Evolutionary conservation across 2,797 vertebrate genomes (phyloP), one percentile per base, ranked within the genome.

Genomic region (Bryconaethiops microstoma): DNA sequence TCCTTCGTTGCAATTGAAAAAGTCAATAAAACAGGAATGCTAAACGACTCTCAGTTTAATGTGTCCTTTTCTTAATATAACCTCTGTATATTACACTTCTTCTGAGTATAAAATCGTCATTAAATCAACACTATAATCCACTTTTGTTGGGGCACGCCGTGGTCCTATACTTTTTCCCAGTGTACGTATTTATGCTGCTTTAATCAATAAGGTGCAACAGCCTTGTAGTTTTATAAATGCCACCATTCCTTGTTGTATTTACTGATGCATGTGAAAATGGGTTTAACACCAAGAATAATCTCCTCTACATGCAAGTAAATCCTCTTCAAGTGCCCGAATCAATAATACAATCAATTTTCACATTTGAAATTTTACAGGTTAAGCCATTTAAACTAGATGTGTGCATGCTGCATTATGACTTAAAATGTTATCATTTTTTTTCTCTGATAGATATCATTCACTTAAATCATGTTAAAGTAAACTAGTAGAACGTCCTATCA

Each of bases 181-280:
- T 12, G 16, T 19, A 55, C 19, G 50, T 55, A 42, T 74, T 60
- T 16, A 21, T 39, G 42, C 10, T 13, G 6, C 50, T 45, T 42
- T 65, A 55, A 73, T 79, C 70, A 35, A 73, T 55, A 7, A 73
- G 60, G n/a, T 73, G 23, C 62, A 72, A 64, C 23, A 21, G n/a
- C 71, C n/a, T 17, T 42, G 29, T 29, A 74, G 17, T 14, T 45
- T 7, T 42, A 23, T 54, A 74, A 67, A 74, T 45, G 50, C 21
- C 35, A 57, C 13, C 17, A 14, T 68, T 68, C 23, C 54, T 73
- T 74, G 54, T 80, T 67, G 23, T 23, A 59, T 7, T 59, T 63
- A 21, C 50, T 12, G 29, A 57, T 35, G 40, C n/a, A 65, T 23
- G 29, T 25, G 17, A 40, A 54, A 23, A 25, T n/a, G 16, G 35